Evolutionary conservation across 2,797 vertebrate genomes (phyloP).

Genomic region (Prunella strophiata): DNA sequence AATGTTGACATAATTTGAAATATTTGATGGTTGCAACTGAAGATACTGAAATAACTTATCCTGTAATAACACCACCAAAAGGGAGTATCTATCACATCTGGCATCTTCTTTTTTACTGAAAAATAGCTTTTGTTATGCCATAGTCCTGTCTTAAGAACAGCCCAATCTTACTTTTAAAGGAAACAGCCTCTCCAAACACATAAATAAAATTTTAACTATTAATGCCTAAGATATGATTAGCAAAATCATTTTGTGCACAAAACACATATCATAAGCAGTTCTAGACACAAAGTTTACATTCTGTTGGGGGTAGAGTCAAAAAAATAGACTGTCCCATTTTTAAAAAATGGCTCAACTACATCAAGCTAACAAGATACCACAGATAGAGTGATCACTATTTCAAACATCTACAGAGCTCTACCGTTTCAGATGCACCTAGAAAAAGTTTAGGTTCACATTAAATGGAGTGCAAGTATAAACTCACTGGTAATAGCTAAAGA

Average conservation of each 20-base stretch:
- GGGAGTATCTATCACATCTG: neutral
- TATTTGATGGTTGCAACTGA: neutral
- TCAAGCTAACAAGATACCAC: neutral
- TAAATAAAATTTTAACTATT: neutral
- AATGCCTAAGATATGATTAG: neutral
- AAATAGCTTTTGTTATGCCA: conserved; percentile 3
- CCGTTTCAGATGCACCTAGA: neutral
- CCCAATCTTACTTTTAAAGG: neutral
- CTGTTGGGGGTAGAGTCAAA: neutral
- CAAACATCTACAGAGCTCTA: neutral
- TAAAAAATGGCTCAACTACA: neutral
- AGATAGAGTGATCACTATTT: neutral
- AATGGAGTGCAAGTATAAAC: neutral
- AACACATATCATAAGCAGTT: neutral
- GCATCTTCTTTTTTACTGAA: conserved; percentile 1
- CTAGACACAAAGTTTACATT: neutral
- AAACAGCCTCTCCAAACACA: neutral
- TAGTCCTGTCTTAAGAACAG: neutral
- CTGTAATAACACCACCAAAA: neutral
- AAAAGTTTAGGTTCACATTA: conserved; percentile 29
- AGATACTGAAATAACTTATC: neutral
- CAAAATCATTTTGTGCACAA: neutral
- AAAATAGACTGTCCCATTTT: neutral
- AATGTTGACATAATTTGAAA: conserved; percentile 13
- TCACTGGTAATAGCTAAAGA: conserved; percentile 12